Base-by-base conservation (phyloP, 2,113 vertebrate genomes). In the Oryzias melastigma region DNA sequence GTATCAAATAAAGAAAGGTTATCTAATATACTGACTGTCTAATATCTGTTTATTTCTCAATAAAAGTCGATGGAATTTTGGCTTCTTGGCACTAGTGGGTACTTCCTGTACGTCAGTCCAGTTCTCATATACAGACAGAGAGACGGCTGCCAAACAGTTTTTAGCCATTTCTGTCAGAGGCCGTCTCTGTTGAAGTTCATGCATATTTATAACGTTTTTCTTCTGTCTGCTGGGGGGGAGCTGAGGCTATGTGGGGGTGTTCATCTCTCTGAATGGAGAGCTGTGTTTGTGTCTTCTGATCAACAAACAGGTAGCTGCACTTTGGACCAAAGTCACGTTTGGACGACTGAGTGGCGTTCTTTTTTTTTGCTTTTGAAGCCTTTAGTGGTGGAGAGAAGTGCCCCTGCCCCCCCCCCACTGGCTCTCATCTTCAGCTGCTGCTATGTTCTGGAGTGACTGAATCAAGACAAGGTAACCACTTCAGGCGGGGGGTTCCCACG, bases 191-290 rank as follows among this genome's bases (percentile, higher is more conserved):
- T n/a, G 20, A 65, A 83, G 61, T 82, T 88, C 85, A 87, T 89
- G 83, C 84, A 91, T 90, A 90, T 92, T 89, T 84, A 89, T 86
- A 56, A 68, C 67, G 80, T 80, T 81, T 84, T 75, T 85, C 88
- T n/a, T n/a, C n/a, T n/a, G 87, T 88, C 82, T 71, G 66, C 25
- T 12, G 65, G 59, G 65, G 59, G 68, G 87, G 67, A 75, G 84
- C 66, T 61, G 25, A 24, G 62, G 55, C 58, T 16, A n/a, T 35
- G 24, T 49, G 40, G 27, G 14, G 49, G 52, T 13, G 70, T 69
- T 52, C 75, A 80, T 65, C 82, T 71, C 71, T 68, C 71, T 85
- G 56, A 70, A 57, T 51, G 82, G 78, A 88, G 20, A 49, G 73
- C 65, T 47, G 57, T 58, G 58, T 83, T 75, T 81, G 68, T 68